Evolutionary conservation across 2,888 invertebrate genomes (phyloP).

Genomic region (Noctua fimbriata): DNA sequence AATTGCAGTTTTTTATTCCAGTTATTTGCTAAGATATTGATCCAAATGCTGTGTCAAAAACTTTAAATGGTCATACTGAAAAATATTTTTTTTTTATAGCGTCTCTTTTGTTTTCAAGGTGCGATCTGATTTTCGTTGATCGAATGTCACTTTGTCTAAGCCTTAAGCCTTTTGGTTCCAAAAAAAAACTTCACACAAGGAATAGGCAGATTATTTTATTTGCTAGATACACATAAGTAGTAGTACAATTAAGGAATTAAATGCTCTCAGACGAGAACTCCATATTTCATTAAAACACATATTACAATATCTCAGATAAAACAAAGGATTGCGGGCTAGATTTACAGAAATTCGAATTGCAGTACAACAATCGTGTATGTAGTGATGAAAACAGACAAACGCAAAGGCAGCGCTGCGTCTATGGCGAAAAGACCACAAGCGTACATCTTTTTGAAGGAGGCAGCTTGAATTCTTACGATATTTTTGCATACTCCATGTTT

Average conservation of each 20-base stretch:
- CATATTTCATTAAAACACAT: neutral
- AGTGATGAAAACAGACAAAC: conserved; percentile 1
- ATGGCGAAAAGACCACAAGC: conserved; percentile 7
- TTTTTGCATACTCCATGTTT: conserved; percentile 8
- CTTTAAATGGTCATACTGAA: too few relatives aligned
- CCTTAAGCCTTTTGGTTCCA: neutral
- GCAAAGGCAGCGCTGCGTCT: conserved; percentile 1
- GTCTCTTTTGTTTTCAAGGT: too few relatives aligned
- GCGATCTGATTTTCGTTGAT: too few relatives aligned
- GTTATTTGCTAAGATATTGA: too few relatives aligned
- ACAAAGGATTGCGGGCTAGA: neutral
- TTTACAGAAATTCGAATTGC: neutral
- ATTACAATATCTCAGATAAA: neutral
- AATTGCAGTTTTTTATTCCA: too few relatives aligned
- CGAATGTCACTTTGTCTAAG: too few relatives aligned
- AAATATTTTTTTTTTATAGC: too few relatives aligned
- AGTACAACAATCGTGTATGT: conserved; percentile 21
- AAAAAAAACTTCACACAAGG: neutral
- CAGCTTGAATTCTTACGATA: neutral
- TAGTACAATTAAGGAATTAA: neutral
- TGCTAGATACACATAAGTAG: neutral
- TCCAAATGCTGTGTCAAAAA: too few relatives aligned
- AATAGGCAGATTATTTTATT: neutral
- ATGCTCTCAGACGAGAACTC: neutral
- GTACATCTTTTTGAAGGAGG: conserved; percentile 4